Evolutionary conservation across 2,113 vertebrate genomes (phyloP).

Genomic region (Neopipo cinnamomea): DNA sequence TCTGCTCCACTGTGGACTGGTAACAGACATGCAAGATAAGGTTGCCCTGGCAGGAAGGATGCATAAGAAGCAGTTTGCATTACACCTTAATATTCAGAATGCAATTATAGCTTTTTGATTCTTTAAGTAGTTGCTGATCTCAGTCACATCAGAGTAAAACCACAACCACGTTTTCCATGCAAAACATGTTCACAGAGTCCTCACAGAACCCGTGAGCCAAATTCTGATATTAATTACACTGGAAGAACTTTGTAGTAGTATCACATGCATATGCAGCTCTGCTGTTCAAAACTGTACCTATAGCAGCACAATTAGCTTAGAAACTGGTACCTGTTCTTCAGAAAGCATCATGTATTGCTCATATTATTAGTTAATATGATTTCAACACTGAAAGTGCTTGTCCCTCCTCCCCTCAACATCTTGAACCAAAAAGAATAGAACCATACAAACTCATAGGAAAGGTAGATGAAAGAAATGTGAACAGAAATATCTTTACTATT

Average conservation of each 20-base stretch:
- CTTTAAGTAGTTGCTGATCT: slow-evolving; percentile 9
- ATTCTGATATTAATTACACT: not conserved
- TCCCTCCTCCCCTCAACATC: not conserved
- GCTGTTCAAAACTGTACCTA: not conserved
- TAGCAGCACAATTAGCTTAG: not conserved
- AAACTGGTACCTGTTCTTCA: not conserved
- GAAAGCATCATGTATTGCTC: rapidly evolving
- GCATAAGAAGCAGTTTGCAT: not conserved
- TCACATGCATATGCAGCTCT: not conserved
- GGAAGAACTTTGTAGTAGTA: not conserved
- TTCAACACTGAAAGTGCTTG: not conserved
- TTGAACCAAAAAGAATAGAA: not conserved
- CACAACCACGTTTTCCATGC: not conserved
- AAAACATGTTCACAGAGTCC: not conserved
- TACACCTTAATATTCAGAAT: not conserved
- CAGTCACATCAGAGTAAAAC: not conserved
- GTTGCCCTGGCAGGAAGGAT: not conserved
- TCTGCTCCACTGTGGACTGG: not conserved
- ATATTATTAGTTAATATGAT: not conserved
- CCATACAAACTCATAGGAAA: not conserved
- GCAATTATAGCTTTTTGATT: not conserved
- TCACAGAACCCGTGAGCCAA: not conserved
- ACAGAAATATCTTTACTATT: not conserved
- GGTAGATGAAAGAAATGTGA: not conserved
- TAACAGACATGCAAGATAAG: not conserved